Base-by-base conservation (phyloP, 2,113 vertebrate species). In the Oceanites oceanicus region DNA sequence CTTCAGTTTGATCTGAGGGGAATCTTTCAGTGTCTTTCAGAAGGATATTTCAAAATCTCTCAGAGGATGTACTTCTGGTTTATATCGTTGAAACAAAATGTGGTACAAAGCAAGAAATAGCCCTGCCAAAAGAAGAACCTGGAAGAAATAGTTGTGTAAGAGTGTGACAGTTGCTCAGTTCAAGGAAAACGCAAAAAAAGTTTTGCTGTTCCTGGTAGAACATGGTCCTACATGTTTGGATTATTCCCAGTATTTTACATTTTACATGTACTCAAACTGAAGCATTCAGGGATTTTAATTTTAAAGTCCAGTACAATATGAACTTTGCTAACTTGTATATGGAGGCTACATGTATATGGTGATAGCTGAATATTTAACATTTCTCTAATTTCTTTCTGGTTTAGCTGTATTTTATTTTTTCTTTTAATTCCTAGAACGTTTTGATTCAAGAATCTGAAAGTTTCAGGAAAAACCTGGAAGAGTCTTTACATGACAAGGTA, bases 401-500 rank as follows among this genome's bases (percentile, higher is more conserved):
- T 74, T 82, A 36, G 70, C 56, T 90, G 26, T 49, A 42, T 36
- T 59, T 76, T 52, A 23, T 49, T 80, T 52, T 32, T 42, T 88
- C 5, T 70, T 58, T 96, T 92, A 73, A 56, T 86, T 93, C 94
- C 26, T 97, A 99, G 99, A 99, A 99, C 95, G 96, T 99, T 95
- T 98, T 99, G 95, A 99, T 99, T 96, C 99, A 99, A 95, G 99
- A 99, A 97, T 99, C 99, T 29, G 99, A 99, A 86, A 98, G 97
- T 93, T 99, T 99, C 97, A 99, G 99, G 82, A 99, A 99, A 97
- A 99, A 99, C 96, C 98, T 99, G n/a, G 99, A 99, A 96, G 99
- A 99, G 90, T 99, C 99, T 32, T 98, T 99, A 95, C 99, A 99
- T 87, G 99, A 99, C 96, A 99, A 99, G 98, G 99, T 99, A 98